Evolutionary conservation across 2,113 vertebrate genomes (phyloP).

Genomic region (Miniopterus natalensis): DNA sequence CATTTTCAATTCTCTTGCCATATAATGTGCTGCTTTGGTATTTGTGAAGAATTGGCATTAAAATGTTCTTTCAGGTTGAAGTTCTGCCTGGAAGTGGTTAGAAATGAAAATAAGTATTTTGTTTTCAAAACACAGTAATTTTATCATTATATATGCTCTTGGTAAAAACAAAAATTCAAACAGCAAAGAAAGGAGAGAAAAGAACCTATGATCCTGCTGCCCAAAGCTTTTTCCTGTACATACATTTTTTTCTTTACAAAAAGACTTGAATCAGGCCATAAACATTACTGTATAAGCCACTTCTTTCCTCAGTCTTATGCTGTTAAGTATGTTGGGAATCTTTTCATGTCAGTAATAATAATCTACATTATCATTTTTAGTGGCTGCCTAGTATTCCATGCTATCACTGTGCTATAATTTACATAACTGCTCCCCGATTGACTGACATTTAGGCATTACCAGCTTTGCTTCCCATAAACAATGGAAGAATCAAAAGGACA

Average conservation of each 20-base stretch:
- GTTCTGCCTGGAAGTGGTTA: slow-evolving; percentile 19
- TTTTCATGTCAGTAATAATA: not conserved
- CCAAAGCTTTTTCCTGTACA: not conserved
- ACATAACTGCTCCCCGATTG: not conserved
- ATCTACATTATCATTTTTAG: not conserved
- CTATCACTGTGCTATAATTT: not conserved
- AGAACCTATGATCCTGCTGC: not conserved
- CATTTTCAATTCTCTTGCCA: not conserved
- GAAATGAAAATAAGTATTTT: not conserved
- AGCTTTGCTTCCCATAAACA: not conserved
- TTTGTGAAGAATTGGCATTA: not conserved
- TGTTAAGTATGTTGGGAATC: not conserved
- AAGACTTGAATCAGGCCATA: too few relatives aligned
- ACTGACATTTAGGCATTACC: not conserved
- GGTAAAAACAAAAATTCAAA: slow-evolving; percentile 49
- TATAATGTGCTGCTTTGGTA: not conserved
- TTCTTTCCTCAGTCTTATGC: not conserved
- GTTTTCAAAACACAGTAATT: slow-evolving; percentile 28
- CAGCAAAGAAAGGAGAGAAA: slow-evolving; percentile 42
- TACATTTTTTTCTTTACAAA: slow-evolving; percentile 35
- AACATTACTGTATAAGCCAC: not conserved
- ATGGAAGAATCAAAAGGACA: not conserved
- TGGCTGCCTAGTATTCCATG: not conserved
- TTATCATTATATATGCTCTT: not conserved
- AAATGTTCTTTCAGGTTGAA: not conserved